Conservation (phyloP, 2,113 vertebrate species). For the Hymenochirus boettgeri region DNA sequence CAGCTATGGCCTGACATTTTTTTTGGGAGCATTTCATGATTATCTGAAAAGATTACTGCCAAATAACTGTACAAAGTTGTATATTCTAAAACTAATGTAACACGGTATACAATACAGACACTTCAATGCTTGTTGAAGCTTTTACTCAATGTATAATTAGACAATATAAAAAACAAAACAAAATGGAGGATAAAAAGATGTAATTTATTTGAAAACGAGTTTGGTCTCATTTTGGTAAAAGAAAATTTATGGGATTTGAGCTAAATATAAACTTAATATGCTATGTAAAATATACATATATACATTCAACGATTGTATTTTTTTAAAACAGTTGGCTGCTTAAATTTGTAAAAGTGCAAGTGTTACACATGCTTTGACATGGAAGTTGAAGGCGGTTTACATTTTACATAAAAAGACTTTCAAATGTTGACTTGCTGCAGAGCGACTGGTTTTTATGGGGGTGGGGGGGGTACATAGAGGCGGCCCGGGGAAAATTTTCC, state of each 20-base stretch:
- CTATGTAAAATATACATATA: constrained; percentile 99
- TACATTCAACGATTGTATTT: constrained; percentile 99
- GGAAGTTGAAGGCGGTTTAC: constrained; percentile 99
- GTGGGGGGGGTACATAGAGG: no score
- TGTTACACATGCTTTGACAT: constrained; percentile 99
- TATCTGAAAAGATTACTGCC: constrained; percentile 93
- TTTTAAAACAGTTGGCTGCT: constrained; percentile 99
- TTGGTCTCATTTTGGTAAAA: constrained; percentile 94
- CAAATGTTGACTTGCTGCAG: constrained; percentile 50
- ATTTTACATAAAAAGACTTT: constrained; percentile 99
- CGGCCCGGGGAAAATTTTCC: no score
- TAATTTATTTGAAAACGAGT: constrained; percentile 96
- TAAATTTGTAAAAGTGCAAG: constrained; percentile 97
- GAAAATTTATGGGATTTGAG: constrained; percentile 98
- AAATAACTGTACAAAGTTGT: constrained; percentile 97
- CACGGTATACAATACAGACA: constrained; percentile 79
- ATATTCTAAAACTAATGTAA: constrained; percentile 85
- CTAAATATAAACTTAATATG: constrained; percentile 95
- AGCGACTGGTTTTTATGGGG: background rate
- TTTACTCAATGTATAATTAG: constrained; percentile 97
- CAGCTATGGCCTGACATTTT: constrained; percentile 91
- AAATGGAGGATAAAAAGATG: constrained; percentile 63
- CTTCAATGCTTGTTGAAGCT: constrained; percentile 91
- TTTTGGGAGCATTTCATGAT: constrained; percentile 85
- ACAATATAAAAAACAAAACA: constrained; percentile 75